Conservation (phyloP, 2,888 invertebrate species). For the Brenthis ino region DNA sequence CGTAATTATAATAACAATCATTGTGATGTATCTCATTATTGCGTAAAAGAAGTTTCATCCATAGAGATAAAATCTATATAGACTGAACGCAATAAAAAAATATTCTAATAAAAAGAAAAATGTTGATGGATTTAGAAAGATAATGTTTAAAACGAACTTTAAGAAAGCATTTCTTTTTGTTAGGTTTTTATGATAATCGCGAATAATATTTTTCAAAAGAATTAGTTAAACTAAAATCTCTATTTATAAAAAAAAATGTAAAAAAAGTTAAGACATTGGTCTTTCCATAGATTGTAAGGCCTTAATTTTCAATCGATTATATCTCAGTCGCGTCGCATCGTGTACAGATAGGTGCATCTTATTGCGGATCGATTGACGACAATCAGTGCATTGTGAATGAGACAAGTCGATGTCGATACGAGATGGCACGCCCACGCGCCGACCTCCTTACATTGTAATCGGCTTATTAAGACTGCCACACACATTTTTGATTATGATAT, state of each 20-base stretch:
- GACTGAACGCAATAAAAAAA: conserved; percentile 3
- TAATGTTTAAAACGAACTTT: too few species aligned
- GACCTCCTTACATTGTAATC: conserved; percentile 73
- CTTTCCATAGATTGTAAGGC: background rate
- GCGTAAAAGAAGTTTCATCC: conserved; percentile 51
- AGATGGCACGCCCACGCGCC: conserved; percentile 63
- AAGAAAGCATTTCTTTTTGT: too few species aligned
- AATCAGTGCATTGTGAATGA: conserved; percentile 65
- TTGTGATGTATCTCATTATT: conserved; percentile 57
- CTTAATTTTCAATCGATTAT: conserved; percentile 11
- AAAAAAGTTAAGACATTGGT: background rate
- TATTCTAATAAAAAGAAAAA: background rate
- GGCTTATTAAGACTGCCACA: conserved; percentile 75
- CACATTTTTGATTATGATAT: conserved; percentile 51
- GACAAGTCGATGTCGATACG: conserved; percentile 61
- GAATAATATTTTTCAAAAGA: background rate
- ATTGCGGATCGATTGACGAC: conserved; percentile 65
- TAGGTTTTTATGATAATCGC: too few species aligned
- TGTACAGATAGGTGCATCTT: conserved; percentile 43
- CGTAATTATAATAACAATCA: conserved; percentile 64
- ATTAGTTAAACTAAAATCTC: background rate
- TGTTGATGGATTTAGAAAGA: background rate
- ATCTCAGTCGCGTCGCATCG: conserved; percentile 8
- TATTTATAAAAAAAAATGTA: background rate
- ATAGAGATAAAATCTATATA: conserved; percentile 44